Percentiles rank a stretch among this genome's conserved stretches.
phyloP scores from a whole-genome alignment of 2,888 invertebrate species.

The Caenorhabditis afra region DNA sequence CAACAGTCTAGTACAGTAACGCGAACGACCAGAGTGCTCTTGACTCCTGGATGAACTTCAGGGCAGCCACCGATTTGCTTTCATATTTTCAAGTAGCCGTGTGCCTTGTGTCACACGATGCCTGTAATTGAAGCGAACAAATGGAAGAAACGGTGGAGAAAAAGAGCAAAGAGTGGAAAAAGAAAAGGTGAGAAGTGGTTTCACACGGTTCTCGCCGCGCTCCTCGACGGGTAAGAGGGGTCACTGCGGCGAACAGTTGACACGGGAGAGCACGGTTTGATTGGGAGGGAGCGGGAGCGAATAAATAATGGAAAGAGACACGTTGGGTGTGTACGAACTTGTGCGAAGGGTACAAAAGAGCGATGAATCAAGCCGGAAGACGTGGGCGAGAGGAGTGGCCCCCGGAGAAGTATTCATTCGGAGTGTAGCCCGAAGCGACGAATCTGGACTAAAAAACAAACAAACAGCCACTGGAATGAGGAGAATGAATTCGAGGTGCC shows the following conservation, averaged over 20 bases:
- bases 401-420: conserved; percentile 3
- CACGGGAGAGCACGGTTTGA: conserved; percentile 47
- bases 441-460: conserved; percentile 41
- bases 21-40: neutral
- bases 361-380: conserved; percentile 27
- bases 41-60: neutral
- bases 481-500: conserved; percentile 12
- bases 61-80: no score
- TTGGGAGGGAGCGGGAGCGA: conserved; percentile 34
- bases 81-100: no score
- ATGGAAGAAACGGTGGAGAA: conserved; percentile 9
- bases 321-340: conserved; percentile 29
- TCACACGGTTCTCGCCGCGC: conserved; percentile 30
- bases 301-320: conserved; percentile 25
- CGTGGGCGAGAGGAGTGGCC: neutral
- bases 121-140: no score
- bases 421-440: conserved; percentile 37
- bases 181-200: conserved; percentile 46
- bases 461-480: conserved; percentile 10
- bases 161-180: neutral
- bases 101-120: no score
- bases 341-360: conserved; percentile 17
- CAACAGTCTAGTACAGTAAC: no score
- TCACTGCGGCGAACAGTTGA: conserved; percentile 14
- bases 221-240: no score